These are phyloP conservation scores for Hyperopisus bebe DNA, from an alignment of 2,113 vertebrate genomes.

Conservation along the genomic window DNA sequence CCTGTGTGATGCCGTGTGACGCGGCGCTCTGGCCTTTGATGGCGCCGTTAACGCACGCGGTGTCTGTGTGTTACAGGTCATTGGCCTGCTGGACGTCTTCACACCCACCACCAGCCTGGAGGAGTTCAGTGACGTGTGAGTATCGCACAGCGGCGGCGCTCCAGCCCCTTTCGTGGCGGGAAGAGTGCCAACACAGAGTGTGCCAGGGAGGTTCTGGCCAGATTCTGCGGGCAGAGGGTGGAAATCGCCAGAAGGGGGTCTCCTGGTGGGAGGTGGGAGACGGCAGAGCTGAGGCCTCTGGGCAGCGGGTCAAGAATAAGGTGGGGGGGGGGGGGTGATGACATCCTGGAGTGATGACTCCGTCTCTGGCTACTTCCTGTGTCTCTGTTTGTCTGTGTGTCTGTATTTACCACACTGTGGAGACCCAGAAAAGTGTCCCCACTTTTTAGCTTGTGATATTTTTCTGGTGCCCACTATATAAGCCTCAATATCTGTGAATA, in stretches of 20 bases:
- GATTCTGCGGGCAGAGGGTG: neutral
- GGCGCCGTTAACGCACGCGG: neutral
- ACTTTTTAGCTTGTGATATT: neutral
- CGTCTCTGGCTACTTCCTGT: neutral
- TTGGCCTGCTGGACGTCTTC: slow-evolving; percentile 92
- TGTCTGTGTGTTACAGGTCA: slow-evolving; percentile 68
- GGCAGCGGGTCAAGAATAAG: neutral
- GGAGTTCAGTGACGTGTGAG: slow-evolving; percentile 97
- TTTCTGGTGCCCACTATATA: neutral
- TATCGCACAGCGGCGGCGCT: slow-evolving; percentile 41
- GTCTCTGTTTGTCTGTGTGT: neutral
- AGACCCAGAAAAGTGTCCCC: neutral
- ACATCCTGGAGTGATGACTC: neutral
- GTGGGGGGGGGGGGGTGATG: neutral
- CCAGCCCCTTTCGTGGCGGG: neutral
- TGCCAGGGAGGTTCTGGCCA: neutral
- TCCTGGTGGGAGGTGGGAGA: neutral
- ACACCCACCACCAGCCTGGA: slow-evolving; percentile 81
- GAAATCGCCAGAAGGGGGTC: neutral
- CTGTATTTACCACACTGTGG: neutral
- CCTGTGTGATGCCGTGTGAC: neutral
- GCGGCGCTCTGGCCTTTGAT: neutral
- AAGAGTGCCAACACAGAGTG: neutral
- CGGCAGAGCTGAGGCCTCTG: neutral
- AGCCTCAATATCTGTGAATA: neutral